These are phyloP conservation scores for Eilema sororculum DNA, from an alignment of 2,888 invertebrate genomes.

Conservation along the genomic window DNA sequence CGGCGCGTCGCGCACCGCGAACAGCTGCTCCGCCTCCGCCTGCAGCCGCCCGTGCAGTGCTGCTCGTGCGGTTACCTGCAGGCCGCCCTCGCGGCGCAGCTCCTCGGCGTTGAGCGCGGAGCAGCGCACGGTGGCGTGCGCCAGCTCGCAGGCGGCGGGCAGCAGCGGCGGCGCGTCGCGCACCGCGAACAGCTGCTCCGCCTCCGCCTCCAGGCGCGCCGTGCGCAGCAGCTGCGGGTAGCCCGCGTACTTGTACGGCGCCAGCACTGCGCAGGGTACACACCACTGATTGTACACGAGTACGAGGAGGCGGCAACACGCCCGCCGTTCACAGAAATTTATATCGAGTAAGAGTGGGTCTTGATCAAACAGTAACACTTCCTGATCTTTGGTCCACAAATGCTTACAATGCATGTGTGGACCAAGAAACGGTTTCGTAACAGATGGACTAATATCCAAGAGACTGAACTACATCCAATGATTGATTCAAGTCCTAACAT, in stretches of 20 bases:
- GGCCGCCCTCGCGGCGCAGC: slow-evolving; percentile 96
- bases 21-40: no score
- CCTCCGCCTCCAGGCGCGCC: slow-evolving; percentile 96
- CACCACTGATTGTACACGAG: not conserved
- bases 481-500: not conserved
- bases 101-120: slow-evolving; percentile 99
- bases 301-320: not conserved
- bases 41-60: no score
- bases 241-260: slow-evolving; percentile 99
- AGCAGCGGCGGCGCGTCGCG: slow-evolving; percentile 86
- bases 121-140: slow-evolving; percentile 98
- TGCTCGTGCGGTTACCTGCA: slow-evolving; percentile 88
- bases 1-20: no score
- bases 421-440: no score
- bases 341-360: no score
- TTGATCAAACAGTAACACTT: no score
- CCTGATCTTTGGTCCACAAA: no score
- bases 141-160: slow-evolving; percentile 96
- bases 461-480: no score
- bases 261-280: slow-evolving; percentile 88
- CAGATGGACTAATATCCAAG: no score
- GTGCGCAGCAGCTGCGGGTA: slow-evolving; percentile 99
- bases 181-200: slow-evolving; percentile 94
- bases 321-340: no score
- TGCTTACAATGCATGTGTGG: no score